Evolutionary conservation across 1,140 invertebrate genomes (phyloP).

Genomic region (Luehdorfia chinensis): DNA sequence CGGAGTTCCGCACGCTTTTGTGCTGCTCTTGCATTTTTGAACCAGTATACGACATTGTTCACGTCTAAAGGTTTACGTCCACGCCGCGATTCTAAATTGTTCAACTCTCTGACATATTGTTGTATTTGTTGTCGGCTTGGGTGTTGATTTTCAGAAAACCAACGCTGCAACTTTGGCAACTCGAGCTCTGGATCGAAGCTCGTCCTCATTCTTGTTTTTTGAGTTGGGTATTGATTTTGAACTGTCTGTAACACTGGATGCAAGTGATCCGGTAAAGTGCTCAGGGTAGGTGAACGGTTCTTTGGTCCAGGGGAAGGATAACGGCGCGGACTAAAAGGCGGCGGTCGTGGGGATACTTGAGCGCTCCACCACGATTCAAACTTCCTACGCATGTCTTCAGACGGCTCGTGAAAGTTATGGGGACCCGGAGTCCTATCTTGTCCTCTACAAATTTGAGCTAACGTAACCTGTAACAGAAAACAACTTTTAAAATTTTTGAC

Average conservation of each 20-base stretch:
- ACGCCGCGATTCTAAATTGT: conserved; percentile 92
- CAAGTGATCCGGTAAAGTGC: conserved; percentile 69
- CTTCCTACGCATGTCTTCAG: conserved; percentile 85
- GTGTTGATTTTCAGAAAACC: conserved; percentile 98
- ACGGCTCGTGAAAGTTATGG: conserved; percentile 80
- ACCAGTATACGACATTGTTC: conserved; percentile 99
- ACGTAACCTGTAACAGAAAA: conserved; percentile 81
- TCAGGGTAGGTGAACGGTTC: conserved; percentile 66
- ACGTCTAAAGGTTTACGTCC: conserved; percentile 96
- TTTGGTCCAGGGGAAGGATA: conserved; percentile 77
- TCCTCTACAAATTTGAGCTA: conserved; percentile 86
- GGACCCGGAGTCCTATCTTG: conserved; percentile 78
- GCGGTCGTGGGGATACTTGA: conserved; percentile 79
- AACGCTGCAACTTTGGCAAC: conserved; percentile 94
- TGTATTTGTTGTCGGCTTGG: conserved; percentile 96
- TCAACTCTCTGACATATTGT: conserved; percentile 95
- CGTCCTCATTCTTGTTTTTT: conserved; percentile 94
- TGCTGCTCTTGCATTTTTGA: conserved; percentile 97
- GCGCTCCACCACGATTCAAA: conserved; percentile 87
- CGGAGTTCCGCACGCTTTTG: conserved; percentile 92
- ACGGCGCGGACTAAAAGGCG: conserved; percentile 77
- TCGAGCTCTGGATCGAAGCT: conserved; percentile 97
- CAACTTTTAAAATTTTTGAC: conserved; percentile 36
- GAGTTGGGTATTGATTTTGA: conserved; percentile 86
- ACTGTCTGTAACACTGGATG: conserved; percentile 85